Evolutionary conservation across 1,140 invertebrate genomes (phyloP).

Genomic region (Procambarus virginalis): DNA sequence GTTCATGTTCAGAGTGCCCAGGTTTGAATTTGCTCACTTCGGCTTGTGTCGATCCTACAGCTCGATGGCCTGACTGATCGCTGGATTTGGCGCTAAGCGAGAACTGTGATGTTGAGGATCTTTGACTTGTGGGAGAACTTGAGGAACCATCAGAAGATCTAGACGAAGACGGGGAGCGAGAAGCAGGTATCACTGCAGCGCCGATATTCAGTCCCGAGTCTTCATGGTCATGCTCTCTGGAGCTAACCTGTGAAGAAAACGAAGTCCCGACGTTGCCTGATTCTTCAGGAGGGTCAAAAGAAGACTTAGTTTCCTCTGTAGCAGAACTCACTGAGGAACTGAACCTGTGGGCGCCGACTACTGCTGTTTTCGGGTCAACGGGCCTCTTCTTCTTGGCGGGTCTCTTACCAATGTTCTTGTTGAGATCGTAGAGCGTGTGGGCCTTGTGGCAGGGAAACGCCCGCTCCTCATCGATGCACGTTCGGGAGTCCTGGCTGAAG

Average conservation of each 20-base stretch:
- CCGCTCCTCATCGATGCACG: conserved; percentile 31
- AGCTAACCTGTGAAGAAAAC: neutral
- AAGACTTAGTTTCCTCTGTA: neutral
- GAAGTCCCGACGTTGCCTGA: neutral
- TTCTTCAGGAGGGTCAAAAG: neutral
- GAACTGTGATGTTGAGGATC: neutral
- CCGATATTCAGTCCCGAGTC: neutral
- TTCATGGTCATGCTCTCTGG: neutral
- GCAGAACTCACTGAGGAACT: neutral
- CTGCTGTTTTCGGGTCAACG: neutral
- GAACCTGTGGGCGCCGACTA: neutral
- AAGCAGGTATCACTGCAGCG: neutral
- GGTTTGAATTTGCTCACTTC: neutral
- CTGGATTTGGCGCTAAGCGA: neutral
- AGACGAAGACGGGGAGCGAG: neutral
- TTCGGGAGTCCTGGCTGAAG: conserved; percentile 49
- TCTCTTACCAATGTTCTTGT: conserved; percentile 42
- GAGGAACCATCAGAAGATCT: neutral
- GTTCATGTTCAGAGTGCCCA: neutral
- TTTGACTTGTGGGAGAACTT: neutral
- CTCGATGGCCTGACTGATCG: neutral
- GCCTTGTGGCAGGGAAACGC: conserved; percentile 51
- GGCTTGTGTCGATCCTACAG: neutral
- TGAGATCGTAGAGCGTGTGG: conserved; percentile 50
- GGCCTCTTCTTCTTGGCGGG: conserved; percentile 22